A percentile compares a stretch with the other conserved stretches of the same genome.
These are phyloP conservation scores for Philypnodon macrostomus DNA, from an alignment of 2,797 vertebrate genomes.

Conservation along the genomic window DNA sequence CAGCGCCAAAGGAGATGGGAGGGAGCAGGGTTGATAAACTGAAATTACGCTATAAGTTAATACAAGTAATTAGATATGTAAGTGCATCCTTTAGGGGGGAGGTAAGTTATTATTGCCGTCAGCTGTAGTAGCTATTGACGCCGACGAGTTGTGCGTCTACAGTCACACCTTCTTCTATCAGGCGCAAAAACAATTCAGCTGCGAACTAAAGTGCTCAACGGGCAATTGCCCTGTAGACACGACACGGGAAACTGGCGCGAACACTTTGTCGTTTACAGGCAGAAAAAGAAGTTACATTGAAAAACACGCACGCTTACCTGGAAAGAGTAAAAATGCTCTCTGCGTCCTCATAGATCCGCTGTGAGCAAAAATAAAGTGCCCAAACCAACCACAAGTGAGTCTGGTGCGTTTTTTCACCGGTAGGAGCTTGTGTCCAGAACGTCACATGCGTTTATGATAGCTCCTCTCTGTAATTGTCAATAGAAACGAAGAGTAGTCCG, in stretches of 20 bases:
- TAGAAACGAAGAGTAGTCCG: constrained; percentile 24
- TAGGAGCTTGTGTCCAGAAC: not conserved
- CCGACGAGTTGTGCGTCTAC: constrained; percentile 29
- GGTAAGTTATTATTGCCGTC: constrained; percentile 5
- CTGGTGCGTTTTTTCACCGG: not conserved
- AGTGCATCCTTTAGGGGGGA: constrained; percentile 33
- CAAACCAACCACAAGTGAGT: constrained; percentile 1
- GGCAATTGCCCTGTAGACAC: constrained; percentile 36
- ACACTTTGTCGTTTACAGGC: not conserved
- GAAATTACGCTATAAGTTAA: constrained; percentile 20
- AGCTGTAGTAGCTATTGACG: not conserved
- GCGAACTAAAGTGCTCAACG: constrained; percentile 19
- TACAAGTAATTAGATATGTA: constrained; percentile 31
- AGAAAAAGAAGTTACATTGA: not conserved
- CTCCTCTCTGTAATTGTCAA: constrained; percentile 10
- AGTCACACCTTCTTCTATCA: constrained; percentile 31
- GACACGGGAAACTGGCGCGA: not conserved
- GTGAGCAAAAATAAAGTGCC: constrained; percentile 27
- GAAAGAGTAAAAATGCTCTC: constrained; percentile 24
- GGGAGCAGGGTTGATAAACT: constrained; percentile 19
- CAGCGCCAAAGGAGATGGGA: not conserved
- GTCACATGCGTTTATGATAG: not conserved
- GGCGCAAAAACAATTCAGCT: constrained; percentile 47
- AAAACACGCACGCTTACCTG: constrained; percentile 56
- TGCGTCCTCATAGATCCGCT: constrained; percentile 62